Evolutionary conservation across 1,140 invertebrate species (phyloP).

Genomic region (Pomacea maculata): DNA sequence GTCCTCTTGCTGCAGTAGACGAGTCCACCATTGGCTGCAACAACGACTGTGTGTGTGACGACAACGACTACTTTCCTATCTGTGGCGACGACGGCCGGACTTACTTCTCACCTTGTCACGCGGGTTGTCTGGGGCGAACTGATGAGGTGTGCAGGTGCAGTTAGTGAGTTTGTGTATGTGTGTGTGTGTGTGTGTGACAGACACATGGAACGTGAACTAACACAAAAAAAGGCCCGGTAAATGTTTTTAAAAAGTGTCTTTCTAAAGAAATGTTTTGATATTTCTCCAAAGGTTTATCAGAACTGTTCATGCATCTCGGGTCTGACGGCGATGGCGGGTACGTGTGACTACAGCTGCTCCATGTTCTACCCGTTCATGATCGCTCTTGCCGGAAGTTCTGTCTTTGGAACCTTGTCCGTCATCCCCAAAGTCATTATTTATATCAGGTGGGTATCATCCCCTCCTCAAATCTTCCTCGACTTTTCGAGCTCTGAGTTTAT

Average conservation of each 20-base stretch:
- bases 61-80: constrained; percentile 34
- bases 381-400: background rate
- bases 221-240: background rate
- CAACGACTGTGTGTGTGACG: constrained; percentile 28
- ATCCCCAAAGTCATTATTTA: constrained; percentile 23
- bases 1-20: background rate
- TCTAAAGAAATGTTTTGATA: background rate
- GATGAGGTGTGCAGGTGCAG: background rate
- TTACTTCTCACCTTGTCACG: constrained; percentile 47
- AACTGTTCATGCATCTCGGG: too few relatives aligned
- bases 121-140: constrained; percentile 27
- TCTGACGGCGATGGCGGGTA: background rate
- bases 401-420: constrained; percentile 13
- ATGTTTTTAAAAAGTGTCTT: constrained; percentile 10
- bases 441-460: constrained; percentile 7
- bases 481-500: too few relatives aligned
- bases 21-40: background rate
- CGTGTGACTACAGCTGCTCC: constrained; percentile 21
- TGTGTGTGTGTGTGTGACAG: background rate
- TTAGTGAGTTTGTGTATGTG: background rate
- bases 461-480: too few relatives aligned
- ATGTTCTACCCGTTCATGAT: constrained; percentile 15
- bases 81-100: constrained; percentile 35
- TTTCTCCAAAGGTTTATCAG: too few relatives aligned
- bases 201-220: too few relatives aligned